phyloP scores from a whole-genome alignment of 2,888 invertebrate genomes.

The Pimpla rufipes region DNA sequence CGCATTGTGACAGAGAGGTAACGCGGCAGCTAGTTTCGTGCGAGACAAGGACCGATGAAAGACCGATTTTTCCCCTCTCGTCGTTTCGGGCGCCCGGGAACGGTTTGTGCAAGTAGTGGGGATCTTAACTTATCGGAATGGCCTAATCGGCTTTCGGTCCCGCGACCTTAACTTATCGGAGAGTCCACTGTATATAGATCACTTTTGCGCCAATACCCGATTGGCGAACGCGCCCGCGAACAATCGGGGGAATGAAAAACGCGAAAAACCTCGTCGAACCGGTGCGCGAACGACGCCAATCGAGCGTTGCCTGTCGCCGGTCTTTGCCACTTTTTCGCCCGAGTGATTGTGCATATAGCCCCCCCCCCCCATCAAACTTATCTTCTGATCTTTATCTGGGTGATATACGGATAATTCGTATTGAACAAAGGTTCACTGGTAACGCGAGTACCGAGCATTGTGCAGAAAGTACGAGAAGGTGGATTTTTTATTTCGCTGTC shows the following conservation, averaged over 20 bases:
- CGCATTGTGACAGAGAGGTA: too few species aligned
- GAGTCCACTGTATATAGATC: too few species aligned
- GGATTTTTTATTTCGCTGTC: not conserved
- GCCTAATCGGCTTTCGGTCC: too few species aligned
- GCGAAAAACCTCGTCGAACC: not conserved
- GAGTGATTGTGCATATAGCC: conserved; percentile 1
- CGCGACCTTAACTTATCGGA: too few species aligned
- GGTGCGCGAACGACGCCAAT: not conserved
- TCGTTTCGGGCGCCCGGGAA: too few species aligned
- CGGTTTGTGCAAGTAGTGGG: too few species aligned
- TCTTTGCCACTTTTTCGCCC: not conserved
- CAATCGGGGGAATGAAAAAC: not conserved
- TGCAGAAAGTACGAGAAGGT: not conserved
- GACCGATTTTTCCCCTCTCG: too few species aligned
- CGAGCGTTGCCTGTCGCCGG: not conserved
- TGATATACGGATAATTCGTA: conserved; percentile 15
- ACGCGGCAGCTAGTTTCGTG: too few species aligned
- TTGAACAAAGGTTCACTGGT: conserved; percentile 10
- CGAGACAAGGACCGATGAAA: too few species aligned
- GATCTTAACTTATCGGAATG: too few species aligned
- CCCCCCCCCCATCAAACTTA: not conserved
- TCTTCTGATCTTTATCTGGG: conserved; percentile 27
- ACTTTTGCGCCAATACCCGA: not conserved
- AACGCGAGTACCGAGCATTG: not conserved
- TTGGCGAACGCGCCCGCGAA: not conserved